Base-by-base conservation (phyloP, 2,113 vertebrate genomes). In the Cacatua alba region DNA sequence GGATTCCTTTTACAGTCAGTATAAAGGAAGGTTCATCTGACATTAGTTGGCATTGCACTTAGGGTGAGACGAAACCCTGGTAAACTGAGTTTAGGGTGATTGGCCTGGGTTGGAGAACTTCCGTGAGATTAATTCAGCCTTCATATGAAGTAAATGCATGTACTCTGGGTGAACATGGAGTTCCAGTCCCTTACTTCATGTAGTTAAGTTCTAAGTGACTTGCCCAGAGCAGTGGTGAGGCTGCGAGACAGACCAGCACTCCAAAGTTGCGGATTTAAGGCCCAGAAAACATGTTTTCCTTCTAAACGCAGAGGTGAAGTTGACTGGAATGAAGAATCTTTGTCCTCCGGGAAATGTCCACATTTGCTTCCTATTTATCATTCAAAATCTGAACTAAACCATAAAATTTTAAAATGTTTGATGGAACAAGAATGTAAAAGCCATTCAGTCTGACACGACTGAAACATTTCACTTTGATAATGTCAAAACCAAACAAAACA, bases 351-450 rank as follows among this genome's bases (percentile, higher is more conserved):
- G 77, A 82, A 57, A 77, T 15, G 15, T 49, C 77, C 49, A 53
- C 67, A 77, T 86, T 93, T 88, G 4, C 11, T 91, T 95, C 81
- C 55, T 88, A 82, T 91, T 95, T 84, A 37, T 90, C 33, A 62
- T 82, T 88, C 35, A 8, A 51, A 85, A 92, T 62, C 41, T 44
- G 63, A 94, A 71, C 26, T 90, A 88, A 92, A 18, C 17, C 64
- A 52, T 78, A 64, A 81, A 64, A 91, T 86, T 83, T 93, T 64
- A 57, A 90, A 88, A 62, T 52, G 13, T 69, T 90, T 90, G 57
- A 53, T 69, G 49, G 59, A 76, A 37, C 3, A 60, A 53, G 39
- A 86, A 90, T 53, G 37, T 37, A 86, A 88, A 92, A 88, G 19
- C 17, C 29, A 6, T 86, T 93, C 49, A 41, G 33, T 49, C n/a